Base-by-base conservation (phyloP, 2,888 invertebrate genomes). In the Octodonta nipae region DNA sequence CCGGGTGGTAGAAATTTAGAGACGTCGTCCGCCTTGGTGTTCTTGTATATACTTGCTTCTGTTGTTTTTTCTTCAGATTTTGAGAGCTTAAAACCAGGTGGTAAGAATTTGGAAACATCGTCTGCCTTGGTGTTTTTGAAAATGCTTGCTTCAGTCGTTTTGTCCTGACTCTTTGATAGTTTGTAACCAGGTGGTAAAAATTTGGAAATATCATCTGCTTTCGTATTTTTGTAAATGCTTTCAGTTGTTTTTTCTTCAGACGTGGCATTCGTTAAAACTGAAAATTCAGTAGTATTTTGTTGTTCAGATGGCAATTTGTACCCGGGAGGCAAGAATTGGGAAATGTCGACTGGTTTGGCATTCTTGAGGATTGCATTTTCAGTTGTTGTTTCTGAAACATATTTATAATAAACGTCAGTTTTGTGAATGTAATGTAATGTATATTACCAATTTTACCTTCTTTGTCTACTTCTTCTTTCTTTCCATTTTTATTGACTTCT, bases 1-100 rank as follows among this genome's bases (percentile, higher is more conserved):
- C 75, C 77, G 7, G 75, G 69, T 10, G 79, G 79, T 37, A 80
- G 58, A 30, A 79, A 66, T 43, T 73, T 69, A 43, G 64, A 70
- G 1, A 75, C 47, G 44, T 74, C 71, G 43, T 72, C 71, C 28
- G 65, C 61, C 46, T 70, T 65, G 3, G 68, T 56, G 55, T 69
- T 64, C 45, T 61, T 59, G 27, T 65, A 52, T 13, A 65, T 29
- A 33, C 65, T 65, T 2, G 13, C 13, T 26, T 33, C 34, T 4
- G 35, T 32, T 7, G 36, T 36, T 31, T 33, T 33, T 15, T 35
- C 33, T 10, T 33, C 36, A 3, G n/a, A n/a, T 29, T 38, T 38
- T 3, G 35, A 15, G 17, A 30, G 13, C 11, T 38, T 36, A 13
- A 28, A 38, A 4, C 36, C 40, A 4, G 37, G 26, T 8, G 40